Conservation (phyloP, 1,140 invertebrate species). For the Drosophila busckii region DNA sequence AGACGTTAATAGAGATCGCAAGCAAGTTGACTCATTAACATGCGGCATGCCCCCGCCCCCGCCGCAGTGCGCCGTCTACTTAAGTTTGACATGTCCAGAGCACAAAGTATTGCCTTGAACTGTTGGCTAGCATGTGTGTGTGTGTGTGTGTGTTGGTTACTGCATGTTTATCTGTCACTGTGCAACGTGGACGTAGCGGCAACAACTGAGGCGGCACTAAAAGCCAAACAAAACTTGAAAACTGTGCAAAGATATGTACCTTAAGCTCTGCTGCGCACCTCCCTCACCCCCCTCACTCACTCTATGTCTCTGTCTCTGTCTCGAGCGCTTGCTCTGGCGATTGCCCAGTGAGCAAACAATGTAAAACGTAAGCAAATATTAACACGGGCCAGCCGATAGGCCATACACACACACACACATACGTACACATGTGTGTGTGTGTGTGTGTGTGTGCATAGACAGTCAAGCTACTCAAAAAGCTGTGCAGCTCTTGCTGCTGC, state of each 20-base stretch:
- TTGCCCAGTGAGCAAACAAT: slow-evolving; percentile 62
- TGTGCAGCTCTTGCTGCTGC: neutral
- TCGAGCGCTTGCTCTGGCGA: slow-evolving; percentile 6
- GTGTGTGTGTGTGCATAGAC: no score
- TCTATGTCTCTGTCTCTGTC: slow-evolving; percentile 3
- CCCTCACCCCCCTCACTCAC: neutral
- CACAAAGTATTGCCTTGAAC: slow-evolving; percentile 3
- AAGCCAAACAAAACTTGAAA: slow-evolving; percentile 69
- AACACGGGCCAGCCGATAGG: slow-evolving; percentile 62
- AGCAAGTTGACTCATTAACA: slow-evolving; percentile 33
- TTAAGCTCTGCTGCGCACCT: slow-evolving; percentile 5
- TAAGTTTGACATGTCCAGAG: no score
- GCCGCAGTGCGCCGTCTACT: slow-evolving; percentile 4
- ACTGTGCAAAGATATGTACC: slow-evolving; percentile 50
- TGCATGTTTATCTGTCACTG: no score
- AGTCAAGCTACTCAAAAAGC: neutral
- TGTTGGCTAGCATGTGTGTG: slow-evolving; percentile 6
- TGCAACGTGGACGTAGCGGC: no score
- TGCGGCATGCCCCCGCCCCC: neutral
- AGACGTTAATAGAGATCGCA: slow-evolving; percentile 20
- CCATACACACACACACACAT: slow-evolving; percentile 28
- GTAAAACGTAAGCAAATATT: slow-evolving; percentile 71
- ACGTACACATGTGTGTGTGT: slow-evolving; percentile 3
- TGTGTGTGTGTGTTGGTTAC: slow-evolving; percentile 2
- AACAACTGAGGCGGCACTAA: slow-evolving; percentile 62